Percentiles rank a stretch among this genome's conserved stretches.
Conservation (phyloP, 2,888 invertebrate species). For the Hydrotaea cyrtoneurina region DNA sequence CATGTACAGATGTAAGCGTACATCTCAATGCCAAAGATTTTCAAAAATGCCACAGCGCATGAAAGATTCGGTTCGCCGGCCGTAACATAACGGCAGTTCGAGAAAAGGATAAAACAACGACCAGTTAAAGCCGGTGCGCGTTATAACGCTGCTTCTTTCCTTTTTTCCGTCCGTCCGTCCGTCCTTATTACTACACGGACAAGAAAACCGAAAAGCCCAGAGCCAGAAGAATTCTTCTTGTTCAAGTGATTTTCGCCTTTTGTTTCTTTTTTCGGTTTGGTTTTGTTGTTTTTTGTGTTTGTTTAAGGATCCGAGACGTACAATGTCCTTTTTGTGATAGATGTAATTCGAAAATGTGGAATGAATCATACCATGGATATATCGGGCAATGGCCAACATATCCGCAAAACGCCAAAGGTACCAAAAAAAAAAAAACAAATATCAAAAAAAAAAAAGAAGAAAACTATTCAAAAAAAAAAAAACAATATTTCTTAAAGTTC, state of each 20-base stretch:
- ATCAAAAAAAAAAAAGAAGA: not conserved
- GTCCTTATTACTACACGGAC: no score
- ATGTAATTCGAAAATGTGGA: conserved; percentile 38
- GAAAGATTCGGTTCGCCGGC: conserved; percentile 39
- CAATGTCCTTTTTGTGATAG: conserved; percentile 33
- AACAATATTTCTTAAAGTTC: not conserved
- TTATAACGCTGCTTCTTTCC: conserved; percentile 11
- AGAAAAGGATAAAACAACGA: conserved; percentile 37
- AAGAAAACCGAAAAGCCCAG: no score
- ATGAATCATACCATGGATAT: conserved; percentile 40
- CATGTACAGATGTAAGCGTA: not conserved
- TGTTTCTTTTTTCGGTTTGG: not conserved
- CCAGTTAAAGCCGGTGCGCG: conserved; percentile 9
- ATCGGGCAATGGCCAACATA: conserved; percentile 35
- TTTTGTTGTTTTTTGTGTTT: conserved; percentile 11
- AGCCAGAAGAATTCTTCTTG: not conserved
- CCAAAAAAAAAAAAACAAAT: not conserved
- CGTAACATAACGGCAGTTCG: conserved; percentile 38
- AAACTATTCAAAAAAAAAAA: not conserved
- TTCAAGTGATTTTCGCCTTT: not conserved
- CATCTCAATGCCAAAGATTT: conserved; percentile 34
- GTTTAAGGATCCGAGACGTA: conserved; percentile 22
- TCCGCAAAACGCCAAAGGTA: conserved; percentile 30
- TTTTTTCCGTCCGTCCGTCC: not conserved
- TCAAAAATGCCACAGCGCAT: conserved; percentile 39